These are phyloP conservation scores for Microcebus lehilahytsara DNA, from an alignment of 2,113 vertebrate genomes.

Conservation along the genomic window DNA sequence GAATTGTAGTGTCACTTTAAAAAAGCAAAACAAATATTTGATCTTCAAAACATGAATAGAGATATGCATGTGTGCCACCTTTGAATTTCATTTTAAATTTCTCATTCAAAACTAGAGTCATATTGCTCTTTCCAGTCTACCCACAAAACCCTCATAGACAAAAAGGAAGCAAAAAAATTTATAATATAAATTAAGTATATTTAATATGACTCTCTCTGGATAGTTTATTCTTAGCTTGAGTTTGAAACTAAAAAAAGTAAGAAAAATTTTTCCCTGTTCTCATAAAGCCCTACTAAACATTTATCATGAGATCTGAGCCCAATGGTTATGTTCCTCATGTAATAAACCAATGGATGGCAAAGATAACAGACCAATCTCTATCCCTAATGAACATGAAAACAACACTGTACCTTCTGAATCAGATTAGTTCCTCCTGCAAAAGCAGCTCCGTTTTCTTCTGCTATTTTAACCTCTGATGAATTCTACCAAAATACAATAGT, in stretches of 20 bases:
- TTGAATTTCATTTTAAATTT: constrained; percentile 34
- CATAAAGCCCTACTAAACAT: background rate
- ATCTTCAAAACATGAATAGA: background rate
- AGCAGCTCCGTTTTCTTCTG: constrained; percentile 87
- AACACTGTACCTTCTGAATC: constrained; percentile 87
- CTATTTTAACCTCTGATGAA: constrained; percentile 85
- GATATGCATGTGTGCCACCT: background rate
- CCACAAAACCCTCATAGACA: constrained; percentile 3
- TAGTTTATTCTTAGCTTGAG: constrained; percentile 14
- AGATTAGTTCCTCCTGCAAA: constrained; percentile 91
- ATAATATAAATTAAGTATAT: constrained; percentile 1
- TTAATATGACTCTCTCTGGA: background rate
- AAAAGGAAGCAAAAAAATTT: background rate
- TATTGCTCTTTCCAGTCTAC: background rate
- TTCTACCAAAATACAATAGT: constrained; percentile 82
- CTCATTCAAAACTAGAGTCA: constrained; percentile 26
- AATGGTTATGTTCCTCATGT: background rate
- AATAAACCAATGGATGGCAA: constrained; percentile 11
- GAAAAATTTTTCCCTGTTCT: background rate
- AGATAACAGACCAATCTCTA: constrained; percentile 11
- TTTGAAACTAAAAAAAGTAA: constrained; percentile 8
- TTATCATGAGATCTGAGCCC: background rate
- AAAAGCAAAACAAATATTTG: background rate
- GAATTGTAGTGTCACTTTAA: background rate
- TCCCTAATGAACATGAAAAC: background rate